A percentile compares a stretch with the other conserved stretches of the same genome.
Evolutionary conservation across 2,797 vertebrate species (phyloP).

Genomic region (Kryptolebias ocellatus): DNA sequence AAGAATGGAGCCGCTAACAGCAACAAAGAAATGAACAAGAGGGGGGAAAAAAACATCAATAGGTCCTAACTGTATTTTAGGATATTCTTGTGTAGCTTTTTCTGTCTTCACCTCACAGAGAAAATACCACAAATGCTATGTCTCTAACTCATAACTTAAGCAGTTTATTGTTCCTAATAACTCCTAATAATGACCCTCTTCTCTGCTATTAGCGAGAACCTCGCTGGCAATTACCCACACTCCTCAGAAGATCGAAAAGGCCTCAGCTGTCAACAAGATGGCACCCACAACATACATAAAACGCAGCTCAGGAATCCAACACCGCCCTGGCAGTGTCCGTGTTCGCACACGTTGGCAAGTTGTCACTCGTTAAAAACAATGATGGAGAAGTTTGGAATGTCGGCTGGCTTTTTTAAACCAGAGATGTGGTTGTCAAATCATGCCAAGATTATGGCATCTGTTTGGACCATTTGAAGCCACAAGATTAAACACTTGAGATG

Average conservation of each 20-base stretch:
- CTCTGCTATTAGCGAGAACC: conserved; percentile 44
- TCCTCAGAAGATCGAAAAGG: conserved; percentile 50
- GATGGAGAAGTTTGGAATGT: conserved; percentile 68
- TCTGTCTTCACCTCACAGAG: conserved; percentile 7
- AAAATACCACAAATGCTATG: conserved; percentile 43
- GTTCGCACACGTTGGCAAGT: conserved; percentile 66
- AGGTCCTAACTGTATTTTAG: conserved; percentile 38
- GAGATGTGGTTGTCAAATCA: conserved; percentile 63
- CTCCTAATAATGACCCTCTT: conserved; percentile 51
- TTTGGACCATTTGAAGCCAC: conserved; percentile 62
- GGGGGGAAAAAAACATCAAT: conserved; percentile 9
- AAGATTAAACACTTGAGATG: conserved; percentile 72
- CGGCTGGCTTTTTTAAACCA: conserved; percentile 34
- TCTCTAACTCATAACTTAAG: conserved; percentile 19
- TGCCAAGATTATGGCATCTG: conserved; percentile 64
- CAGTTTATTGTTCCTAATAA: conserved; percentile 28
- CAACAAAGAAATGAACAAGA: conserved; percentile 13
- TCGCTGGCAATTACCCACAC: conserved; percentile 45
- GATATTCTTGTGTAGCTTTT: conserved; percentile 43
- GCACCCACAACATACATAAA: conserved; percentile 67
- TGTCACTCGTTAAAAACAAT: conserved; percentile 78
- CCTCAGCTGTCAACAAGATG: conserved; percentile 65
- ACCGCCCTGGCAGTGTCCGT: conserved; percentile 58
- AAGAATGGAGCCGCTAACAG: too few relatives aligned
- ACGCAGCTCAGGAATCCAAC: conserved; percentile 63